Base-by-base conservation (phyloP, 92 coral and sea anemone species). In the Montipora capitata region DNA sequence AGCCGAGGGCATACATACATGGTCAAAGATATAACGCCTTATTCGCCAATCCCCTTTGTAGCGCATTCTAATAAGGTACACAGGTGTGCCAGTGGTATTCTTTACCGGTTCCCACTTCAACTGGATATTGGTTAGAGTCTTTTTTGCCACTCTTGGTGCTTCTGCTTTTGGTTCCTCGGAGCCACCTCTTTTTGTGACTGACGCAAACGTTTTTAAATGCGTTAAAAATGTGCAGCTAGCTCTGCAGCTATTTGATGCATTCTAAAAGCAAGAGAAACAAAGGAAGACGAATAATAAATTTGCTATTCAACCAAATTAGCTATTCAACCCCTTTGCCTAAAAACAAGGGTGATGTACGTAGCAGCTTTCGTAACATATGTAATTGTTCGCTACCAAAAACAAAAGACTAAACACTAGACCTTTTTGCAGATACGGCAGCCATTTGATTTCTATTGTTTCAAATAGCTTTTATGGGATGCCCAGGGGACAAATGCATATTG, bases 31-130 rank as follows among this genome's bases (percentile, higher is more conserved):
- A 14, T 6, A 17, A 8, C 44, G 15, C 3, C 0, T 0, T 10
- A 0, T 2, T 1, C 0, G 1, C 71, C 0, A 0, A 11, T 92
- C 95, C 11, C 95, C 93, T 8, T 13, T 38, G 13, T 44, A 78
- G 15, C 20, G n/a, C 85, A 58, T 80, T 16, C 72, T 78, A 67
- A 93, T 49, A 56, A 91, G n/a, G 49, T 93, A 93, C 39, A 93
- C 92, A 39, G 91, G 77, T 4, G 88, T 83, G 4, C 92, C 92
- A 70, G 38, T 93, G 14, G 81, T 51, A 39, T 48, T 84, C 17
- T 52, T 65, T 40, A 90, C 77, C 40, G 87, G 90, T 66, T 64
- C 78, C 96, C 96, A 93, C 14, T 93, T 58, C 71, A 93, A 64
- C 13, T 84, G 41, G 52, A 93, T 68, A 0, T 71, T 73, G 7